phyloP scores from a whole-genome alignment of 1,140 invertebrate genomes.

The Scaptomyza hsui region DNA sequence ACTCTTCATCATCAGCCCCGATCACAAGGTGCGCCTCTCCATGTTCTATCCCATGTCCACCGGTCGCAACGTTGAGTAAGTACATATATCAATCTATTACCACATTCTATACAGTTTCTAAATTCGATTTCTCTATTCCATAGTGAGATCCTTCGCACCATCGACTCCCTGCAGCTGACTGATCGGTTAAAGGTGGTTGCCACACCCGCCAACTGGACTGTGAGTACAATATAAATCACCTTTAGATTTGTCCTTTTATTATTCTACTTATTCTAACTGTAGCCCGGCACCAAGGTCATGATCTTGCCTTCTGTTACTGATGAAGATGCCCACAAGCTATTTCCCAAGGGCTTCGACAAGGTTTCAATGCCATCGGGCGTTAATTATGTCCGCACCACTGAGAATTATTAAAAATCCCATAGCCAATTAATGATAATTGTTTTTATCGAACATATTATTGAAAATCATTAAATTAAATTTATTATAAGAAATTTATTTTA shows the following conservation, averaged over 20 bases:
- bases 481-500: too few species aligned
- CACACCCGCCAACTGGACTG: conserved; percentile 95
- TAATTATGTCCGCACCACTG: conserved; percentile 91
- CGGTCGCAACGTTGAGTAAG: conserved; percentile 96
- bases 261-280: conserved; percentile 49
- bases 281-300: conserved; percentile 93
- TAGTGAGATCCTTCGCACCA: conserved; percentile 94
- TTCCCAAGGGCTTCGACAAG: conserved; percentile 89
- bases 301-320: conserved; percentile 90
- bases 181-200: conserved; percentile 89
- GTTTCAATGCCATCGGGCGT: conserved; percentile 91
- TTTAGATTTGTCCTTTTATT: not conserved
- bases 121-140: conserved; percentile 32
- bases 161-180: conserved; percentile 95
- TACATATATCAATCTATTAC: conserved; percentile 46
- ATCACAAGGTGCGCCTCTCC: conserved; percentile 91
- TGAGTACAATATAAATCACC: conserved; percentile 83
- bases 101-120: not conserved
- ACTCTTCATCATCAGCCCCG: conserved; percentile 94
- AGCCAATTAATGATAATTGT: too few species aligned
- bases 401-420: conserved; percentile 85
- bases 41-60: conserved; percentile 96
- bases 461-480: too few species aligned
- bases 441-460: too few species aligned
- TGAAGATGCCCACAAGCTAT: conserved; percentile 89